Conservation (phyloP, 2,797 vertebrate species). For the Mormyrops attenuatus region DNA sequence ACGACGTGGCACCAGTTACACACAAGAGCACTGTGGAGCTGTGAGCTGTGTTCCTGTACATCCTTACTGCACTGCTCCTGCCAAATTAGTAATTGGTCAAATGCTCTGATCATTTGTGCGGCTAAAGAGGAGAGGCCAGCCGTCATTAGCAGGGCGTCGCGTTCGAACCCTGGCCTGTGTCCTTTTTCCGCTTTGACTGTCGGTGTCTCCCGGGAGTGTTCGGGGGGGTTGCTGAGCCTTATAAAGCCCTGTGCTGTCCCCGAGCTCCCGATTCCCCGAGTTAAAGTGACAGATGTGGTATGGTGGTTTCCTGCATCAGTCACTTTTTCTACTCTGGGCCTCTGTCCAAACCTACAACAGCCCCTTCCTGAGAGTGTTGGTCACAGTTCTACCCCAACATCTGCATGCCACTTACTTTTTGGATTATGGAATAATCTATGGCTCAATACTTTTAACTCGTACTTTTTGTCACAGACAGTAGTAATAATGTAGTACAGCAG, state of each 20-base stretch:
- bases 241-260: neutral
- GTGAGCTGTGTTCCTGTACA: neutral
- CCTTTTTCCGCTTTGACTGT: neutral
- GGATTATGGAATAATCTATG: neutral
- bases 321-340: neutral
- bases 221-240: neutral
- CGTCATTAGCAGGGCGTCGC: neutral
- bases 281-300: neutral
- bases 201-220: neutral
- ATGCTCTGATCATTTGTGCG: neutral
- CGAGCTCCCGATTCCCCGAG: neutral
- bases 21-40: neutral
- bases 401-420: neutral
- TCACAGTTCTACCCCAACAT: neutral
- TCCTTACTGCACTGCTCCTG: neutral
- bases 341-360: neutral
- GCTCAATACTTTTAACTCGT: neutral
- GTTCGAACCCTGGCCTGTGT: neutral
- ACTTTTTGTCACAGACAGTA: neutral
- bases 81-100: neutral
- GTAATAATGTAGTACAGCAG: neutral
- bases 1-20: neutral
- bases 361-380: neutral
- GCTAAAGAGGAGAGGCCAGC: neutral
- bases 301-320: neutral